Percentiles rank a stretch among this genome's conserved stretches.
Evolutionary conservation across 2,113 vertebrate genomes (phyloP).

Genomic region (Antennarius striatus): DNA sequence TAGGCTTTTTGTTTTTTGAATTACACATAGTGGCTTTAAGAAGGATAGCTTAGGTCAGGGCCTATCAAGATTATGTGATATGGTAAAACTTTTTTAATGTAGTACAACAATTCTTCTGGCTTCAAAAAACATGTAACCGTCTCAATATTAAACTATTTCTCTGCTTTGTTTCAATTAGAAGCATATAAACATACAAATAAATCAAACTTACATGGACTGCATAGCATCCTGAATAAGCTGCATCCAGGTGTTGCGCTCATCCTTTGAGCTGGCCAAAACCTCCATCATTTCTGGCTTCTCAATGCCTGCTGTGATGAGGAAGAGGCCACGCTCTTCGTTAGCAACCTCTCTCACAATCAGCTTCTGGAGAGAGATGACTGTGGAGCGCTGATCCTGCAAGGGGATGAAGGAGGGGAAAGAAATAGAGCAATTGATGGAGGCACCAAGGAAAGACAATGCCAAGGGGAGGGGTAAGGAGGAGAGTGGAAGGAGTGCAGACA

Average conservation of each 20-base stretch:
- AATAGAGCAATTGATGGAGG: conserved; percentile 22
- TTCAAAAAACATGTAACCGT: not conserved
- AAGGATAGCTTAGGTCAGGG: too few species aligned
- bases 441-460: conserved; percentile 28
- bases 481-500: conserved; percentile 27
- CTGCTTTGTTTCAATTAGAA: not conserved
- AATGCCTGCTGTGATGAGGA: conserved; percentile 91
- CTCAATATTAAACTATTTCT: too few species aligned
- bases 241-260: conserved; percentile 95
- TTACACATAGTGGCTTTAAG: too few species aligned
- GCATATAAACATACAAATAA: not conserved
- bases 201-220: conserved; percentile 88
- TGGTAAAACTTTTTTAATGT: not conserved
- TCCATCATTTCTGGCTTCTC: conserved; percentile 95
- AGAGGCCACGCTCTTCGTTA: conserved; percentile 95
- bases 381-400: conserved; percentile 92
- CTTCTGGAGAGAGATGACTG: conserved; percentile 96
- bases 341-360: conserved; percentile 96
- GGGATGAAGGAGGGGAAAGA: not conserved
- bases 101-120: not conserved
- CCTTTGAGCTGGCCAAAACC: conserved; percentile 89
- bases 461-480: conserved; percentile 52
- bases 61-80: not conserved
- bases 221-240: conserved; percentile 90
- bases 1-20: not conserved